Evolutionary conservation across 2,888 invertebrate species (phyloP).

Genomic region (Drosophila basisetae): DNA sequence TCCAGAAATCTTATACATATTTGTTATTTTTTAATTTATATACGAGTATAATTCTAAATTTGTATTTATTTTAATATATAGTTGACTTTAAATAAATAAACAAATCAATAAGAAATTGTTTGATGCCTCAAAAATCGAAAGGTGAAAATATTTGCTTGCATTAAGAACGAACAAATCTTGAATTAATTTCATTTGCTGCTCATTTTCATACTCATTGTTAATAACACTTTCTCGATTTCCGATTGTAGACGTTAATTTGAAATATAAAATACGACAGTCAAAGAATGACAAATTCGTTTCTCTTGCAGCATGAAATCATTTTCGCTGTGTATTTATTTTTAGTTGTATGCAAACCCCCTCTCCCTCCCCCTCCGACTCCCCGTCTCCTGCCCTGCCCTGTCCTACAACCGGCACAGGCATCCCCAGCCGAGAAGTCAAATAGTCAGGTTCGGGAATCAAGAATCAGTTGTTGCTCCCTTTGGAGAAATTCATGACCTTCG

Average conservation of each 20-base stretch:
- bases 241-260: neutral
- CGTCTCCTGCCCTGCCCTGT: neutral
- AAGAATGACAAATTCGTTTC: neutral
- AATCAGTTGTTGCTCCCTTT: conserved; percentile 40
- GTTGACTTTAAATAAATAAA: too few species aligned
- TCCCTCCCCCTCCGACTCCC: too few species aligned
- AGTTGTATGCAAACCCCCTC: neutral
- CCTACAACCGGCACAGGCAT: neutral
- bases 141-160: neutral
- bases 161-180: neutral
- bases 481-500: conserved; percentile 64
- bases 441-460: conserved; percentile 15
- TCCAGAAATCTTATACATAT: too few species aligned
- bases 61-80: too few species aligned
- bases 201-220: neutral
- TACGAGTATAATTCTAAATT: too few species aligned
- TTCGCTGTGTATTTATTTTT: neutral
- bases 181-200: neutral
- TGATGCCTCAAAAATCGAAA: neutral
- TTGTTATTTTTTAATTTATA: too few species aligned
- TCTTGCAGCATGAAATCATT: neutral
- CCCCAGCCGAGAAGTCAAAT: conserved; percentile 10
- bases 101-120: neutral
- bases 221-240: neutral
- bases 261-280: neutral